Base-by-base conservation (phyloP, 2,888 invertebrate genomes). In the Amitus sp. region DNA sequence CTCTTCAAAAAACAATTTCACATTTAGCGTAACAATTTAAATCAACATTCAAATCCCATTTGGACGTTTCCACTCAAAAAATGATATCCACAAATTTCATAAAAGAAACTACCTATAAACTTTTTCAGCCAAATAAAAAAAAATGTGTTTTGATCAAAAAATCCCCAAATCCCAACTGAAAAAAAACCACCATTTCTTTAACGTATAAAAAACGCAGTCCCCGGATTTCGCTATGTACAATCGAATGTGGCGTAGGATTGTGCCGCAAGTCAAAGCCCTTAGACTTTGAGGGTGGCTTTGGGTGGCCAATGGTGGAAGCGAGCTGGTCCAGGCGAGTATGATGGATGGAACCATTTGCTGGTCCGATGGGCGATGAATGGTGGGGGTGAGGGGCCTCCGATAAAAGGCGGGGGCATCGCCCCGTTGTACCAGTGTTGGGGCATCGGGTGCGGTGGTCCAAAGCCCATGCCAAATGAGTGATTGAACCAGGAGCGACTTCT, bases 221-320 rank as follows among this genome's bases (percentile, higher is more conserved):
- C 55, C 55, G n/a, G 47, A 55, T 55, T 33, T 43, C 18, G 47
- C 20, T 55, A 55, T 61, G 30, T 61, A 61, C 61, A 61, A 55
- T 61, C 55, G 39, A 48, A 52, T 61, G 15, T 12, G 18, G 10
- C 40, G 6, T 40, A 40, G 9, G 40, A 40, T 9, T 40, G 10
- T n/a, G n/a, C n/a, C n/a, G n/a, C n/a, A n/a, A n/a, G n/a, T n/a
- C n/a, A n/a, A n/a, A n/a, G n/a, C n/a, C n/a, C n/a, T 77, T 73
- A 80, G 63, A 80, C 80, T 73, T 80, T 80, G 54, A 80, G 76
- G 52, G 79, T 72, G 58, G 79, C 74, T 73, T 78, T 79, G 10
- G 77, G 76, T 47, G 80, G 78, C 80, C 79, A 80, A 46, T 79
- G 80, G 48, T 80, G 80, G 60, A 80, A 79, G 73, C 80, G 78